Evolutionary conservation across 2,888 invertebrate species (phyloP).

Genomic region (Elmis aenea): DNA sequence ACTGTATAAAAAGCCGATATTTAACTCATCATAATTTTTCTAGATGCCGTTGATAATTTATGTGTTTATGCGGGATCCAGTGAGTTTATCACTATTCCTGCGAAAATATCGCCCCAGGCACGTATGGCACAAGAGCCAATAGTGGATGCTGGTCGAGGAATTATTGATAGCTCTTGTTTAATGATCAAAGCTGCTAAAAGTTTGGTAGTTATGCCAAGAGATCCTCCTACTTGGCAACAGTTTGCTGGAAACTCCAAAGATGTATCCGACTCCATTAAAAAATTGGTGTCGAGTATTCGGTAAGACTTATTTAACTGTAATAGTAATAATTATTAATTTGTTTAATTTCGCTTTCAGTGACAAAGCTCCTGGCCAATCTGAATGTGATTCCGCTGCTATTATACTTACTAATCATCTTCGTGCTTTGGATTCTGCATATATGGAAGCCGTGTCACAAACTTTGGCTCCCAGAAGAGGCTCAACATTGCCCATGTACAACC

Average conservation of each 20-base stretch:
- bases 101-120: conserved; percentile 83
- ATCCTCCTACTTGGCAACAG: conserved; percentile 91
- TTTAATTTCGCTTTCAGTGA: conserved; percentile 54
- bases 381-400: conserved; percentile 82
- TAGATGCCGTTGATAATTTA: conserved; percentile 84
- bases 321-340: too few species aligned
- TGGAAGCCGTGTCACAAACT: conserved; percentile 66
- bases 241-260: conserved; percentile 91
- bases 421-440: conserved; percentile 79
- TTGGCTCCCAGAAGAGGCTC: conserved; percentile 37
- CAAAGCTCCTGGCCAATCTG: conserved; percentile 92
- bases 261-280: conserved; percentile 95
- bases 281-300: conserved; percentile 85
- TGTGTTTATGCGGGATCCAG: conserved; percentile 91
- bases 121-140: conserved; percentile 83
- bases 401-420: conserved; percentile 70
- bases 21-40: conserved; percentile 6
- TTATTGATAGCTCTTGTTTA: conserved; percentile 80
- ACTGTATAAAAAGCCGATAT: too few species aligned
- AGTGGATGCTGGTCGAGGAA: conserved; percentile 68
- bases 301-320: conserved; percentile 41
- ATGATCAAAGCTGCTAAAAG: conserved; percentile 90
- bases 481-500: conserved; percentile 50
- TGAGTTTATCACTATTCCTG: conserved; percentile 90
- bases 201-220: conserved; percentile 82